A percentile compares a stretch with the other conserved stretches of the same genome.
Conservation (phyloP, 1,140 invertebrate genomes). For the Neodiprion pinetum region DNA sequence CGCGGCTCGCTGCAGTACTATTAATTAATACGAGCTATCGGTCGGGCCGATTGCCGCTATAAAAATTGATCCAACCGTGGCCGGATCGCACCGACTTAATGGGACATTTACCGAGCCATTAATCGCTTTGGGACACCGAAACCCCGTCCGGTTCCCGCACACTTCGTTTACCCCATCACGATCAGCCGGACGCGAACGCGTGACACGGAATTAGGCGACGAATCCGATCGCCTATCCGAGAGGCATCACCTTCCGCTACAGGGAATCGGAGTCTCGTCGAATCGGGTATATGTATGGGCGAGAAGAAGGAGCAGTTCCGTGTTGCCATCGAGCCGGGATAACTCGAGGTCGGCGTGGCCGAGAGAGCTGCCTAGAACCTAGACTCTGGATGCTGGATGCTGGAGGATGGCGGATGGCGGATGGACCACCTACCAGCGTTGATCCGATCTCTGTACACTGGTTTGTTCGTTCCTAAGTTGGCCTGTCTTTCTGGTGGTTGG, state of each 20-base stretch:
- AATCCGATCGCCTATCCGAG: no score
- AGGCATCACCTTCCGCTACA: no score
- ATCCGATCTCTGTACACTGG: conserved; percentile 58
- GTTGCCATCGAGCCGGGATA: conserved; percentile 26
- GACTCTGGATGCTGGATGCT: conserved; percentile 33
- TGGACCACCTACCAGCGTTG: conserved; percentile 62
- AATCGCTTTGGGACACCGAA: background rate
- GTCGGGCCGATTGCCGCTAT: background rate
- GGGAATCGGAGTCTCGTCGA: conserved; percentile 17
- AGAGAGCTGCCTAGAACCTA: background rate
- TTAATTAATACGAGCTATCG: conserved; percentile 3
- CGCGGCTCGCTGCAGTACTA: background rate
- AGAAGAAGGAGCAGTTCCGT: conserved; percentile 35
- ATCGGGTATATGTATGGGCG: conserved; percentile 27
- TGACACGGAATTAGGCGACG: no score
- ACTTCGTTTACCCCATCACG: no score
- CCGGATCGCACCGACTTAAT: background rate
- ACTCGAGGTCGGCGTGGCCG: conserved; percentile 24
- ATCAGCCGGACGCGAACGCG: no score
- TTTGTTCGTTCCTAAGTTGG: conserved; percentile 47
- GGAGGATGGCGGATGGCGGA: conserved; percentile 36
- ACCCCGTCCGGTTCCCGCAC: background rate
- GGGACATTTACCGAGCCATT: background rate
- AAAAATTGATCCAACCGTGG: background rate
- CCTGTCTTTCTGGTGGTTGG: conserved; percentile 37